Conservation (phyloP, 2,113 vertebrate species). For the Pipa parva region DNA sequence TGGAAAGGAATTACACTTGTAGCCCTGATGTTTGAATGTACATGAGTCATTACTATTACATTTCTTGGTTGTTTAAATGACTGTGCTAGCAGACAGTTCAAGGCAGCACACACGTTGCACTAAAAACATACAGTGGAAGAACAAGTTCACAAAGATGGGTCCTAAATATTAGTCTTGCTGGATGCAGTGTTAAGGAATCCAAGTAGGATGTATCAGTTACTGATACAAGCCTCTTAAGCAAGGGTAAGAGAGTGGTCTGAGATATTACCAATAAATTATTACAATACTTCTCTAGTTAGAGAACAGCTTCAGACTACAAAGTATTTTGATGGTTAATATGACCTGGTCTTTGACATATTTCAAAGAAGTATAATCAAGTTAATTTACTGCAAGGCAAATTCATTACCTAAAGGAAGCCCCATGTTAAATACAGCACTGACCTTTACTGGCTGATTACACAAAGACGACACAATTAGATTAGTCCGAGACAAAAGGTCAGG, state of each 20-base stretch:
- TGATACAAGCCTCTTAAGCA: background rate
- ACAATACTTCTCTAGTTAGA: slow-evolving; percentile 7
- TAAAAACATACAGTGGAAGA: too few relatives aligned
- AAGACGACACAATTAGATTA: slow-evolving; percentile 95
- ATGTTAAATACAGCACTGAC: slow-evolving; percentile 90
- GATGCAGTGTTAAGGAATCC: too few relatives aligned
- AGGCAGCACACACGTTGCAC: too few relatives aligned
- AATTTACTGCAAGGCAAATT: slow-evolving; percentile 95
- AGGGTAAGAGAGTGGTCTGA: background rate
- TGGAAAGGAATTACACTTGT: too few relatives aligned
- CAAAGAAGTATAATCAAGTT: slow-evolving; percentile 89
- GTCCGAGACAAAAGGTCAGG: slow-evolving; percentile 91
- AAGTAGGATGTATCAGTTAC: too few relatives aligned
- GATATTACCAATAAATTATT: background rate
- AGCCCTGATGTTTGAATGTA: too few relatives aligned
- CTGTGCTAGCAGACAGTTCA: too few relatives aligned
- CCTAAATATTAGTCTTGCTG: too few relatives aligned
- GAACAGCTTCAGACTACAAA: slow-evolving; percentile 43
- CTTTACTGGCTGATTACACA: slow-evolving; percentile 95
- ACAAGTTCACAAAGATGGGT: too few relatives aligned
- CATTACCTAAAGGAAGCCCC: slow-evolving; percentile 84
- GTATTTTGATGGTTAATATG: slow-evolving; percentile 66
- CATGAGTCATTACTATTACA: too few relatives aligned
- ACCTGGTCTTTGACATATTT: slow-evolving; percentile 70
- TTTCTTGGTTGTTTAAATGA: too few relatives aligned